phyloP scores from a whole-genome alignment of 92 coral and sea anemone genomes.

The Zoanthus sansibaricus region DNA sequence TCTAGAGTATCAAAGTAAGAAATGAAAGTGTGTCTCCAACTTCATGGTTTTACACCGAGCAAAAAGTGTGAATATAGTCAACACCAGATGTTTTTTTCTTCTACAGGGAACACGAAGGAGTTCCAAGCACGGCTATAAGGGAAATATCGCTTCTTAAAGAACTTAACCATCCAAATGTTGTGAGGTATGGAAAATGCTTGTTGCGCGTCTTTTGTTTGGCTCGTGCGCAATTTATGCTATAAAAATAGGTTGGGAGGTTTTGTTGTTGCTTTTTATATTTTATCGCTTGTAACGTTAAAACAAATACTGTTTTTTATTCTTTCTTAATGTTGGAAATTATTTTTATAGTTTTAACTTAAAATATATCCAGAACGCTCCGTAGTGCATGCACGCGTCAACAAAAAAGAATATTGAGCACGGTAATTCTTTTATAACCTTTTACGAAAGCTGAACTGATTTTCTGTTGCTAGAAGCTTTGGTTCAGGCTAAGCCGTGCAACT shows the following conservation, averaged over 20 bases:
- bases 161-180: constrained; percentile 96
- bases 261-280: background rate
- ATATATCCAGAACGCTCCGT: too few relatives aligned
- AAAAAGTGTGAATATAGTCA: background rate
- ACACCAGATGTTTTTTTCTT: background rate
- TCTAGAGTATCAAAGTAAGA: background rate
- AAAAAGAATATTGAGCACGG: too few relatives aligned
- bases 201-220: constrained; percentile 27
- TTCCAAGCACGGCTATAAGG: constrained; percentile 99
- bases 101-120: constrained; percentile 96
- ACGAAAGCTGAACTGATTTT: too few relatives aligned
- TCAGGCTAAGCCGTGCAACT: too few relatives aligned
- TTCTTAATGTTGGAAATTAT: background rate
- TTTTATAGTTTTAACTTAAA: background rate
- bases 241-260: background rate
- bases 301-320: background rate
- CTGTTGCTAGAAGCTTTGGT: too few relatives aligned
- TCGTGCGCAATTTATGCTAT: background rate
- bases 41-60: background rate
- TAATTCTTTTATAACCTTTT: too few relatives aligned
- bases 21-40: background rate
- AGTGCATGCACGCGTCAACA: too few relatives aligned
- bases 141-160: constrained; percentile 97
- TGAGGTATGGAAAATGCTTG: constrained; percentile 67
- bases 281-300: background rate